Percentiles rank a stretch among this genome's conserved stretches.
phyloP scores from a whole-genome alignment of 2,113 vertebrate genomes.

The Copsychus sechellarum region DNA sequence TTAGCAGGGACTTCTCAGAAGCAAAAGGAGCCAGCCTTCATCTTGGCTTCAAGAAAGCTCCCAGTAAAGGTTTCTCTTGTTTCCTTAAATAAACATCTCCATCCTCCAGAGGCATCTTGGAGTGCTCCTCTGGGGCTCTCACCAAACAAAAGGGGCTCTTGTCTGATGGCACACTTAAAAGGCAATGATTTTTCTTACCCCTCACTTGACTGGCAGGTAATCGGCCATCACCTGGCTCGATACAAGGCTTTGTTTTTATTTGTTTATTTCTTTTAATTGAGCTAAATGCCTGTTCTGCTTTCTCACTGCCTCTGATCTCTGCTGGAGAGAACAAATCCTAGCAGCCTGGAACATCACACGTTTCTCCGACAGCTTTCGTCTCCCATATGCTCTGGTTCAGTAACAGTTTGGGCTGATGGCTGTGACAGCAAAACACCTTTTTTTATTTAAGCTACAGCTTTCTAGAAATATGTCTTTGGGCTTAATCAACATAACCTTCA shows the following conservation, averaged over 20 bases:
- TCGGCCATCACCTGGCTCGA: neutral
- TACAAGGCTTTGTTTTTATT: neutral
- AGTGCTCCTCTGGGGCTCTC: neutral
- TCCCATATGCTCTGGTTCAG: constrained; percentile 20
- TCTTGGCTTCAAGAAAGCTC: neutral
- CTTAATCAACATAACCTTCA: constrained; percentile 63
- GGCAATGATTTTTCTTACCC: neutral
- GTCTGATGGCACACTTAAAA: neutral
- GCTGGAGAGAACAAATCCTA: constrained; percentile 29
- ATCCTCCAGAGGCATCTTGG: neutral
- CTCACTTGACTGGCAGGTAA: neutral
- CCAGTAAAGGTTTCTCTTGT: neutral
- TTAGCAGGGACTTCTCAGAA: neutral
- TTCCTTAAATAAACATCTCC: neutral
- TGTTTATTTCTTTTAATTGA: constrained; percentile 25
- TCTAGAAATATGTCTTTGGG: constrained; percentile 46
- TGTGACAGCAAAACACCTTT: constrained; percentile 32
- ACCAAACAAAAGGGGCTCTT: neutral
- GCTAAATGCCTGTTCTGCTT: neutral
- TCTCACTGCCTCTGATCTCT: neutral
- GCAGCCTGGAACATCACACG: neutral
- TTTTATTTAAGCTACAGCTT: constrained; percentile 41
- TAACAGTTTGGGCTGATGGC: constrained; percentile 18
- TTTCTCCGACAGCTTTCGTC: constrained; percentile 4
- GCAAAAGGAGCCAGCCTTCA: neutral